These are phyloP conservation scores for Lordiphosa collinella DNA, from an alignment of 1,140 invertebrate species.

Conservation along the genomic window DNA sequence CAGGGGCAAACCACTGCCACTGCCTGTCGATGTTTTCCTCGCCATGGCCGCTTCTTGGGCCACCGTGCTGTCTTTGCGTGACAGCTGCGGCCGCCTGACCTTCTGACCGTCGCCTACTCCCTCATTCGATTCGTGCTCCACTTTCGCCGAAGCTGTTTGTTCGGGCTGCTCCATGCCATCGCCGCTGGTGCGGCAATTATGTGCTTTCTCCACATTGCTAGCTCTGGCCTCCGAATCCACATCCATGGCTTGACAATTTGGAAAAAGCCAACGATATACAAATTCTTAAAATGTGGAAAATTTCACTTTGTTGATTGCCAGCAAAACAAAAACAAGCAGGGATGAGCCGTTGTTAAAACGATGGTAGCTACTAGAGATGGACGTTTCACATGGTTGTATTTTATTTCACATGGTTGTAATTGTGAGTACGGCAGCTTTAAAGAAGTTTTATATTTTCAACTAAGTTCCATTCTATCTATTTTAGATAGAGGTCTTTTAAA, in stretches of 20 bases:
- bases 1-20: conserved; percentile 23
- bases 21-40: conserved; percentile 22
- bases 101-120: conserved; percentile 18
- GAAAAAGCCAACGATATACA: background rate
- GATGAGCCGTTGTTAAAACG: conserved; percentile 19
- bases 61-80: conserved; percentile 47
- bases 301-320: conserved; percentile 37
- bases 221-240: too few relatives aligned
- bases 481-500: too few relatives aligned
- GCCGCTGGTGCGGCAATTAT: conserved; percentile 80
- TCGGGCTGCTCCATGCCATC: conserved; percentile 82
- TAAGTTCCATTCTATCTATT: too few relatives aligned
- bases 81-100: conserved; percentile 30
- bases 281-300: conserved; percentile 7
- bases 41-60: conserved; percentile 41
- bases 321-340: conserved; percentile 53
- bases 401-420: too few relatives aligned
- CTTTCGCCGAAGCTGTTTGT: conserved; percentile 17
- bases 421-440: too few relatives aligned
- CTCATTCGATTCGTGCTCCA: conserved; percentile 19
- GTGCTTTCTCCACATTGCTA: conserved; percentile 13
- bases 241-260: conserved; percentile 33
- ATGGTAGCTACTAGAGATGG: too few relatives aligned
- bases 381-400: too few relatives aligned
- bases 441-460: too few relatives aligned